These are phyloP conservation scores for Melanogrammus aeglefinus DNA, from an alignment of 2,797 vertebrate genomes.

Conservation along the genomic window DNA sequence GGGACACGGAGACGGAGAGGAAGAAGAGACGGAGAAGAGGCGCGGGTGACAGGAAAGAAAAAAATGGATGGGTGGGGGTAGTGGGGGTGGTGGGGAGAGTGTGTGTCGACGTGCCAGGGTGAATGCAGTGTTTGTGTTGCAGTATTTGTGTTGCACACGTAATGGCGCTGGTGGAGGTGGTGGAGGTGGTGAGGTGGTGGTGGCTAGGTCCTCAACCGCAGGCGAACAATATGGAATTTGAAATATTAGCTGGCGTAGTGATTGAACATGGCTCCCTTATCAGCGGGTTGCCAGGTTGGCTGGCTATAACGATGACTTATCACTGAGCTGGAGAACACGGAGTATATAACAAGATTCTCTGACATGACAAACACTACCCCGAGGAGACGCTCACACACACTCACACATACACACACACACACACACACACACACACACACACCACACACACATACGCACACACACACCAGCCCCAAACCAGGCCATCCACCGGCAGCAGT, in stretches of 20 bases:
- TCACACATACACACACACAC: no score
- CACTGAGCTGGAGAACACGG: constrained; percentile 69
- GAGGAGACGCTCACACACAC: constrained; percentile 56
- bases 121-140: constrained; percentile 1
- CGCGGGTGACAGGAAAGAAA: constrained; percentile 22
- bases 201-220: constrained; percentile 65
- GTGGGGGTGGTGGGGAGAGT: constrained; percentile 9
- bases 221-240: constrained; percentile 80
- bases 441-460: constrained; percentile 3
- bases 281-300: constrained; percentile 79
- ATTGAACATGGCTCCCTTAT: constrained; percentile 81
- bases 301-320: constrained; percentile 82
- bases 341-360: constrained; percentile 80
- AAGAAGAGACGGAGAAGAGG: constrained; percentile 20
- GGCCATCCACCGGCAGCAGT: constrained; percentile 55
- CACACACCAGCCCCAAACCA: constrained; percentile 59
- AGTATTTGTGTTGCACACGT: constrained; percentile 7
- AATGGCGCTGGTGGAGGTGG: constrained; percentile 11
- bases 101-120: constrained; percentile 22
- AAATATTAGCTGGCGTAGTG: constrained; percentile 78
- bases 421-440: no score
- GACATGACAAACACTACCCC: constrained; percentile 78
- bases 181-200: constrained; percentile 35
- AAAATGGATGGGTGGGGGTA: constrained; percentile 34
- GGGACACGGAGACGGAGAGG: constrained; percentile 23